These are phyloP conservation scores for Drosophila austrosaltans DNA, from an alignment of 2,888 invertebrate species.

Conservation along the genomic window DNA sequence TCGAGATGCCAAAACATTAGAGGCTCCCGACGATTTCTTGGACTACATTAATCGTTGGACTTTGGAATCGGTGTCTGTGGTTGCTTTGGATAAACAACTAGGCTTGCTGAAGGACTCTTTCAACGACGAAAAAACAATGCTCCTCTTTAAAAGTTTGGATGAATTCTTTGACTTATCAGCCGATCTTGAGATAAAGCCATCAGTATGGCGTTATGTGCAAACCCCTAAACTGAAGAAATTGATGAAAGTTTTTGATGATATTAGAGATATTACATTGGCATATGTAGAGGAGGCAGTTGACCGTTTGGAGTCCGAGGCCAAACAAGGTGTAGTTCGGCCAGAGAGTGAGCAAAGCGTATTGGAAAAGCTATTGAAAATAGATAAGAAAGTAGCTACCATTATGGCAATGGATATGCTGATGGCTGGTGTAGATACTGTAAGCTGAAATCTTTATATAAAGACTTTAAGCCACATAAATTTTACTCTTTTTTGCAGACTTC, in stretches of 20 bases:
- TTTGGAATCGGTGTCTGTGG: constrained; percentile 84
- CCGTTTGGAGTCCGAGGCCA: constrained; percentile 55
- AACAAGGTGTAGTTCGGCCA: constrained; percentile 23
- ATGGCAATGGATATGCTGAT: constrained; percentile 89
- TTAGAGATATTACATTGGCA: constrained; percentile 68
- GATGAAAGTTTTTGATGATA: constrained; percentile 64
- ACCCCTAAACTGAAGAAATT: constrained; percentile 47
- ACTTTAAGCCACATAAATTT: not conserved
- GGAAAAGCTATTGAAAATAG: constrained; percentile 86
- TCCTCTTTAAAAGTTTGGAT: constrained; percentile 53
- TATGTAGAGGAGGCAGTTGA: constrained; percentile 81
- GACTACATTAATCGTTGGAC: constrained; percentile 86
- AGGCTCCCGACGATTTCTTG: constrained; percentile 84
- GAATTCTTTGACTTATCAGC: constrained; percentile 41
- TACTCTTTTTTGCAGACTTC: constrained; percentile 14
- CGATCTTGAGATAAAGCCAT: constrained; percentile 55
- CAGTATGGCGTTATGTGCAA: constrained; percentile 51
- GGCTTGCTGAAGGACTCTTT: constrained; percentile 64
- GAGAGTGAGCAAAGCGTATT: constrained; percentile 85
- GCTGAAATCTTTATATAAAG: not conserved
- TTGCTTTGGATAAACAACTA: constrained; percentile 82
- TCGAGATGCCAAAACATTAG: constrained; percentile 71
- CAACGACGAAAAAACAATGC: constrained; percentile 54
- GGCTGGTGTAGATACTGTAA: constrained; percentile 89
- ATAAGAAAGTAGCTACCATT: constrained; percentile 86